Conservation (phyloP, 2,797 vertebrate species). For the Typhlichthys subterraneus region DNA sequence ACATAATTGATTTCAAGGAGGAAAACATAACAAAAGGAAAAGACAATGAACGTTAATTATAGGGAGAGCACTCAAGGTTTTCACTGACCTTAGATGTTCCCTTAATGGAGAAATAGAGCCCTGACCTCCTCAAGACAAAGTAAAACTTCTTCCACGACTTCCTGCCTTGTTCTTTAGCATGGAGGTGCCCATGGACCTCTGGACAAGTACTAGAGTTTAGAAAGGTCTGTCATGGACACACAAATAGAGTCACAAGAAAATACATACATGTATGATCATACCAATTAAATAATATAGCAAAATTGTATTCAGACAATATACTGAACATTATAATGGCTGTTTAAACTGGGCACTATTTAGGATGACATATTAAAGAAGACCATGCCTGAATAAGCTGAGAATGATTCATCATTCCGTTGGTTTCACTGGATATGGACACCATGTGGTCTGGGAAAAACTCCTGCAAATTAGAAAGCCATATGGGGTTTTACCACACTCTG, state of each 20-base stretch:
- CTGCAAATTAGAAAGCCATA: slow-evolving; percentile 68
- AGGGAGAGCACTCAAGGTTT: slow-evolving; percentile 2
- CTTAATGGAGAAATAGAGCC: slow-evolving; percentile 97
- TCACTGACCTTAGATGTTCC: slow-evolving; percentile 92
- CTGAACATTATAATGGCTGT: slow-evolving; percentile 1
- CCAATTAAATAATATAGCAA: too few species aligned
- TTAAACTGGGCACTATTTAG: background rate
- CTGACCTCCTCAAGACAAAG: slow-evolving; percentile 94
- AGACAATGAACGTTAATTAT: background rate
- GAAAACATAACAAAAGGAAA: too few species aligned
- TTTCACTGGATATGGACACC: slow-evolving; percentile 90
- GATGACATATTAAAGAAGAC: slow-evolving; percentile 23
- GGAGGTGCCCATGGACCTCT: slow-evolving; percentile 93
- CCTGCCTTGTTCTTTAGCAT: slow-evolving; percentile 91
- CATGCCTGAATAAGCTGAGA: slow-evolving; percentile 90
- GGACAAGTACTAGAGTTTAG: slow-evolving; percentile 93
- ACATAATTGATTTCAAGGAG: too few species aligned
- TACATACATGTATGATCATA: too few species aligned
- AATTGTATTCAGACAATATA: slow-evolving; percentile 13
- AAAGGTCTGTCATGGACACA: slow-evolving; percentile 84
- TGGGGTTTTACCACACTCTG: slow-evolving; percentile 19
- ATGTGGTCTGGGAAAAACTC: slow-evolving; percentile 96
- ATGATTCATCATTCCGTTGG: slow-evolving; percentile 82
- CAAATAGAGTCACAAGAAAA: slow-evolving; percentile 19
- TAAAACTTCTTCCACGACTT: slow-evolving; percentile 96